Evolutionary conservation across 2,888 invertebrate genomes (phyloP).

Genomic region (Peribatodes rhomboidaria): DNA sequence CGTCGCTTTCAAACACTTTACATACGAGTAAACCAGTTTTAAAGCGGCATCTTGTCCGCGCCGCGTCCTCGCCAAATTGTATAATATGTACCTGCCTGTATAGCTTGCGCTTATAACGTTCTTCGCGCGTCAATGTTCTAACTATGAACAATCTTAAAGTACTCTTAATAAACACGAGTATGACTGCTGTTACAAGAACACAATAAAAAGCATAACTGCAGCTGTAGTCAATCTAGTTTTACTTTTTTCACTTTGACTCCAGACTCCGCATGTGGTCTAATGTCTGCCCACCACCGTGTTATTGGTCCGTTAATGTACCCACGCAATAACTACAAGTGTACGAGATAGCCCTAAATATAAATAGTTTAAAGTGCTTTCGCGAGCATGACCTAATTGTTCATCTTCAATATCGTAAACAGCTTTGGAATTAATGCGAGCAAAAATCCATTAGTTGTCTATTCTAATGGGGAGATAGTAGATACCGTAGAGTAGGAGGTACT

Average conservation of each 20-base stretch:
- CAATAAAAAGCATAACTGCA: not conserved
- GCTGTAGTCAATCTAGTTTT: too few relatives aligned
- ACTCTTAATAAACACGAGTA: too few relatives aligned
- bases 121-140: too few relatives aligned
- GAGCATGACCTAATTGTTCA: slow-evolving; percentile 36
- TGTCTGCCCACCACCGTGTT: slow-evolving; percentile 6
- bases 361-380: slow-evolving; percentile 30
- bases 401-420: slow-evolving; percentile 26
- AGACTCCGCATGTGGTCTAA: slow-evolving; percentile 11
- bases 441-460: slow-evolving; percentile 17
- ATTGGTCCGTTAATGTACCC: slow-evolving; percentile 22
- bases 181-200: too few relatives aligned
- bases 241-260: not conserved
- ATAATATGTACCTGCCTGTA: too few relatives aligned
- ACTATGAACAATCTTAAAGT: too few relatives aligned
- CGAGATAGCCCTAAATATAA: slow-evolving; percentile 33
- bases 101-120: too few relatives aligned
- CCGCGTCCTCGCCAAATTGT: too few relatives aligned
- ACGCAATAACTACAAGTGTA: slow-evolving; percentile 23
- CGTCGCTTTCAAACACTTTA: too few relatives aligned
- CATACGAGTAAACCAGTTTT: too few relatives aligned
- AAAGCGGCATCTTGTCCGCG: too few relatives aligned
- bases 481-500: not conserved
- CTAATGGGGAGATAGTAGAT: too few relatives aligned
- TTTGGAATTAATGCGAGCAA: slow-evolving; percentile 13